These are phyloP conservation scores for Campoplex nolae DNA, from an alignment of 2,888 invertebrate species.

Conservation along the genomic window DNA sequence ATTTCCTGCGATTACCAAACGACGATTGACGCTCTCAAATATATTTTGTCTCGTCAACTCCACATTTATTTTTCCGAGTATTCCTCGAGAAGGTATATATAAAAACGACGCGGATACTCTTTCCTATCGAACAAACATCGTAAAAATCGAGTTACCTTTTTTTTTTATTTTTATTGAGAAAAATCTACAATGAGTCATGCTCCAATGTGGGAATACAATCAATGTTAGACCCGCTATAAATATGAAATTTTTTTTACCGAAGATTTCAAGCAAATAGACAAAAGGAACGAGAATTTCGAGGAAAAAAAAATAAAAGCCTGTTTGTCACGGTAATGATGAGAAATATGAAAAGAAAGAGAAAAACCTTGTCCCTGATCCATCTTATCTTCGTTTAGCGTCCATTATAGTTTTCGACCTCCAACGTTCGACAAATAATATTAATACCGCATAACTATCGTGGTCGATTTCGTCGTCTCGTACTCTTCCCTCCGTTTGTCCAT, in stretches of 20 bases:
- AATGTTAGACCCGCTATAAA: conserved; percentile 15
- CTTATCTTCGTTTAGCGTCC: conserved; percentile 36
- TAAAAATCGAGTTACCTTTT: conserved; percentile 21
- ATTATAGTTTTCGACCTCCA: conserved; percentile 6
- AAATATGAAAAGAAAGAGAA: background rate
- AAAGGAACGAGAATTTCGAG: background rate
- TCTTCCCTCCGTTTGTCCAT: background rate
- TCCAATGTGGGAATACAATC: background rate
- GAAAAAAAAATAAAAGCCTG: background rate
- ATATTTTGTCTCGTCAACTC: background rate
- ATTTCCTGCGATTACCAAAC: background rate
- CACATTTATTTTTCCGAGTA: background rate
- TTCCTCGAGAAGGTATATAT: too few relatives aligned
- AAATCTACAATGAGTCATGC: conserved; percentile 10
- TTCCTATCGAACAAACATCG: conserved; percentile 31
- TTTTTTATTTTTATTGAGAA: conserved; percentile 2
- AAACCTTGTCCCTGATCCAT: conserved; percentile 7
- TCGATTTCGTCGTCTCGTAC: background rate
- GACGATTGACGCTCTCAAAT: background rate
- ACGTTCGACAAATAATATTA: conserved; percentile 26
- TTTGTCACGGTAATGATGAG: background rate
- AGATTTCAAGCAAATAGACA: background rate
- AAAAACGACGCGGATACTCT: background rate
- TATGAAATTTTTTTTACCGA: background rate
- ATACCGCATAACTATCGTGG: conserved; percentile 2